Evolutionary conservation across 2,113 vertebrate species (phyloP), one percentile per base, ranked within the genome.

Genomic region (Eretmochelys imbricata): DNA sequence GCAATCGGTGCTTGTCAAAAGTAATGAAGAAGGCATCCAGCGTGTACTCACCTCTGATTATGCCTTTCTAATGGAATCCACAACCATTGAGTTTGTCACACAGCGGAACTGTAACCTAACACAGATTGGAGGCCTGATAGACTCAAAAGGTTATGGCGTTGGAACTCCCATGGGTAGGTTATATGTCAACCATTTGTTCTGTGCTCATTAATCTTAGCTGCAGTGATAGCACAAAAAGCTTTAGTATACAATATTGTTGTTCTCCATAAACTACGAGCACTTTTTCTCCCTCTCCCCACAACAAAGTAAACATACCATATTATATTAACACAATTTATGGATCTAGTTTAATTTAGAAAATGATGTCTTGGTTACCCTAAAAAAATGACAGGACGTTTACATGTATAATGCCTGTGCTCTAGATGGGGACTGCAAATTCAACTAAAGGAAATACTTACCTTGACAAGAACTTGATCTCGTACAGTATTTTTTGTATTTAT

Each of bases 101-200:
- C 99, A 99, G 97, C 98, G 99, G 94, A 99, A 99, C 97, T 99
- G 99, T 98, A 99, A 99, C 98, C 99, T 99, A 88, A 99, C 99
- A 38, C 99, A 99, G 98, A 99, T 99, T 62, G 99, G 99, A 82
- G 99, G 99, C 94, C 99, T 99, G 92, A 99, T 99, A 96, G 99
- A 99, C 98, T 99, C 99, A 94, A 99, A 99, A 98, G 99, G 99
- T 93, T 99, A 99, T 1, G 99, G 99, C 0, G 99, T 99, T 24
- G 99, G 99, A 95, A 99, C 99, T 80, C 99, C 99, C 54, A 99
- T 99, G 99, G 99, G 99, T 99, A 99, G 55, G 99, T 99, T 89
- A 82, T 78, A 81, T 69, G 88, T 85, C 93, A 95, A 69, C 75
- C 38, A 4, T 75, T 93, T 91, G 55, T 76, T 96, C 83, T 95